These are phyloP conservation scores for Alviniconcha marisindica DNA, from an alignment of 1,140 invertebrate genomes.

Conservation along the genomic window DNA sequence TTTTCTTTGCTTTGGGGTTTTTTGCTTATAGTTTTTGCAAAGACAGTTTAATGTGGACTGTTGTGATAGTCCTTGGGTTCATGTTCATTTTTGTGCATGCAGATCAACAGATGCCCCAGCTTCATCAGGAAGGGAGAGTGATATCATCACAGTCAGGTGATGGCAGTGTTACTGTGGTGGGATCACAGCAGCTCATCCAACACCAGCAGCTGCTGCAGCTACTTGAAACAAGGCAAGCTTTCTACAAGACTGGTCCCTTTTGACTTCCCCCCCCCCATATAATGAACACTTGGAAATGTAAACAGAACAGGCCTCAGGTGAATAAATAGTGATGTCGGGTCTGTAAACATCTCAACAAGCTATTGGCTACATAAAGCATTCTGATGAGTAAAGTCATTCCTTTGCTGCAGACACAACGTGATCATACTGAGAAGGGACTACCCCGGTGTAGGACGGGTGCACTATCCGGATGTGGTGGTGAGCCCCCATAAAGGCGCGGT, in stretches of 20 bases:
- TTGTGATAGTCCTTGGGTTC: too few relatives aligned
- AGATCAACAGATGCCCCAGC: background rate
- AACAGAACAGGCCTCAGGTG: too few relatives aligned
- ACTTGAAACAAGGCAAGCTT: slow-evolving; percentile 22
- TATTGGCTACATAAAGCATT: too few relatives aligned
- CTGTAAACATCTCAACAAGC: too few relatives aligned
- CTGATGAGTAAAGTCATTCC: too few relatives aligned
- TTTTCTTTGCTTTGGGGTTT: too few relatives aligned
- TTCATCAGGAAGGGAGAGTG: background rate
- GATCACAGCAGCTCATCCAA: slow-evolving; percentile 21
- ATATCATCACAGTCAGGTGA: background rate
- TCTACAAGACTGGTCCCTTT: background rate
- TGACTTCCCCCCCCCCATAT: too few relatives aligned
- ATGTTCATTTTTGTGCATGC: background rate
- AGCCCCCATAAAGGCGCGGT: slow-evolving; percentile 6
- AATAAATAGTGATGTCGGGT: too few relatives aligned
- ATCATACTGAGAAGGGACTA: slow-evolving; percentile 32
- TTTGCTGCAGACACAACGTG: slow-evolving; percentile 29
- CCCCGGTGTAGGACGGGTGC: background rate
- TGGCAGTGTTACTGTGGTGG: background rate
- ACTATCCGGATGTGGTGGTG: slow-evolving; percentile 35
- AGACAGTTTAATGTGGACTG: too few relatives aligned
- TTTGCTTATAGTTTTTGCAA: too few relatives aligned
- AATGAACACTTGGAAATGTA: too few relatives aligned
- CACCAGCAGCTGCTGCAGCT: slow-evolving; percentile 26